Base-by-base conservation (phyloP, 1,140 invertebrate species). In the Hyphantria cunea region DNA sequence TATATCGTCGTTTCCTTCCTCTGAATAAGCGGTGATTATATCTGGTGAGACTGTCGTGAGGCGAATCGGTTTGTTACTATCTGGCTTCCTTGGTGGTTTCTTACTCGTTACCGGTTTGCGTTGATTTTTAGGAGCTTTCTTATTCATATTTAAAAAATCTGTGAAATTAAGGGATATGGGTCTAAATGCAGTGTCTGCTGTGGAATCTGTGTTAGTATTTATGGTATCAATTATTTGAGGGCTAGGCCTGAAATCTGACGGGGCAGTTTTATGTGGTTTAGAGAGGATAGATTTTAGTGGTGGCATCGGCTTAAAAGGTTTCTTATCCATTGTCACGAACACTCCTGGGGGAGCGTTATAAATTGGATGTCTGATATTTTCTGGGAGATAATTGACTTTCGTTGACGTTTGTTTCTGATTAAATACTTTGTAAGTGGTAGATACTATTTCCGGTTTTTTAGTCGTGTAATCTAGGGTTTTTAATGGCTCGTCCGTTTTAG, bases 261-360 rank as follows among this genome's bases (percentile, higher is more conserved):
- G 84, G 49, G 55, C 80, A 37, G 67, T 66, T 12, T 72, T 56
- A 10, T 70, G 51, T n/a, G 72, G 75, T 50, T 89, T 89, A 6
- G 70, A 45, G 3, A 58, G 49, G n/a, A 81, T 74, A 9, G 67
- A 37, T 65, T 86, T 89, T 45, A 90, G 51, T 9, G 88, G 88
- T n/a, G 88, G 88, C 79, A 90, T 79, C 2, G 88, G 88, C 53
- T 89, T 90, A 41, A 90, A 90, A n/a, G 88, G 85, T 48, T 90
- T 90, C 50, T 89, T 90, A 58, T 90, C 88, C 88, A 89, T 88
- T 6, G 84, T 88, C 0, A 84, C 82, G 47, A 90, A 90, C 2
- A 90, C 82, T 39, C 88, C 88, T 5, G 86, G 88, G 2, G 86
- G 88, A 31, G 88, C 84, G 66, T 86, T 90, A 49, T 82, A 89